A percentile compares a stretch with the other conserved stretches of the same genome.
Conservation (phyloP, 2,797 vertebrate species). For the Mionectes olivaceus region DNA sequence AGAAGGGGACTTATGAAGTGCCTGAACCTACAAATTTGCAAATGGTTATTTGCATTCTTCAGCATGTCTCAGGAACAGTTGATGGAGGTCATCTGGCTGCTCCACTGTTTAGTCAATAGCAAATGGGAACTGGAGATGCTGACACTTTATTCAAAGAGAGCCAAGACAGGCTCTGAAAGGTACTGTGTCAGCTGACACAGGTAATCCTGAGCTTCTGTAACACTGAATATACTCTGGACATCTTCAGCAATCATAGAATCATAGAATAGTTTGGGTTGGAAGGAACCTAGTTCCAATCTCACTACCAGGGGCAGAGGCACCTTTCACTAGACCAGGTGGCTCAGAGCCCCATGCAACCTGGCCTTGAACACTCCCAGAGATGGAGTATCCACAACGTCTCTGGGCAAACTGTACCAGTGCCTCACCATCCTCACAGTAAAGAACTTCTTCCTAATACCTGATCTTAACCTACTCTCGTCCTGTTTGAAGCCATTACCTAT, state of each 20-base stretch:
- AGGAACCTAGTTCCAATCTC: not conserved
- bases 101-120: accelerated
- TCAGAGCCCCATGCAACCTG: not conserved
- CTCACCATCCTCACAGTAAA: not conserved
- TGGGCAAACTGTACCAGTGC: not conserved
- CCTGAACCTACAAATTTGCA: not conserved
- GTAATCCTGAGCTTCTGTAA: not conserved
- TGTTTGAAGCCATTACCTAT: not conserved
- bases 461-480: not conserved
- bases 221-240: not conserved
- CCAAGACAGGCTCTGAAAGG: not conserved
- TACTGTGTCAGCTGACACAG: not conserved
- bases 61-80: not conserved
- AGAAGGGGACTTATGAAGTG: not conserved
- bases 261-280: not conserved
- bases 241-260: not conserved
- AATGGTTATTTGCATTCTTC: not conserved
- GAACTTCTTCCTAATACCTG: not conserved
- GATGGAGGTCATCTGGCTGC: not conserved
- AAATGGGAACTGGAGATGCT: not conserved
- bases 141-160: not conserved
- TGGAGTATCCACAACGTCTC: not conserved
- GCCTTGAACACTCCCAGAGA: not conserved
- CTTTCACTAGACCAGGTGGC: not conserved
- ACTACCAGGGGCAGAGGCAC: accelerated